phyloP scores from a whole-genome alignment of 2,888 invertebrate genomes.

The Saturnia pavonia region DNA sequence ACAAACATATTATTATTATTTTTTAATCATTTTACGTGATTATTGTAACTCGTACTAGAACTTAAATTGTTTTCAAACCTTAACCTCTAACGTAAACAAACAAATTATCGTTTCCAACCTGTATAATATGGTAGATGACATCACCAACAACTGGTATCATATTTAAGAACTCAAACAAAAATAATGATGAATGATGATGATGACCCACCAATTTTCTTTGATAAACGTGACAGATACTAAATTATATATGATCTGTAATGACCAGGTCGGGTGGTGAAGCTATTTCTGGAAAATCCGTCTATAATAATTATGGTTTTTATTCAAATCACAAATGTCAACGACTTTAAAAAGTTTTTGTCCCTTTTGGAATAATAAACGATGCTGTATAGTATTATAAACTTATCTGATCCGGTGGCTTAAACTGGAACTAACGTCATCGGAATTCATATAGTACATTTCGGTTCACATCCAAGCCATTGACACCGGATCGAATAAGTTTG shows the following conservation, averaged over 20 bases:
- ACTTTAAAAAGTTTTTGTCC: neutral
- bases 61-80: neutral
- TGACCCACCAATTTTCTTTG: neutral
- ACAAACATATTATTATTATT: too few relatives aligned
- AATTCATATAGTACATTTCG: neutral
- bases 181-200: neutral
- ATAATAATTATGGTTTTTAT: neutral
- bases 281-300: neutral
- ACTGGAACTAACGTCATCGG: neutral
- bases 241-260: neutral
- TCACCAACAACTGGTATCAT: neutral
- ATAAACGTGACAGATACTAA: neutral
- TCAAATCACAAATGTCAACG: neutral
- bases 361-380: neutral
- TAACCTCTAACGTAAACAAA: neutral
- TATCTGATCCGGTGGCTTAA: neutral
- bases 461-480: neutral
- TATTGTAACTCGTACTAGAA: too few relatives aligned
- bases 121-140: neutral
- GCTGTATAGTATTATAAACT: neutral
- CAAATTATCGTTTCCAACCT: neutral
- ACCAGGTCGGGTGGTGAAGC: neutral
- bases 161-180: neutral
- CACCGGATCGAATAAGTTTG: neutral
- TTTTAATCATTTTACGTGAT: too few relatives aligned